A percentile compares a stretch with the other conserved stretches of the same genome.
These are phyloP conservation scores for Mustela nigripes DNA, from an alignment of 2,113 vertebrate species.

Conservation along the genomic window DNA sequence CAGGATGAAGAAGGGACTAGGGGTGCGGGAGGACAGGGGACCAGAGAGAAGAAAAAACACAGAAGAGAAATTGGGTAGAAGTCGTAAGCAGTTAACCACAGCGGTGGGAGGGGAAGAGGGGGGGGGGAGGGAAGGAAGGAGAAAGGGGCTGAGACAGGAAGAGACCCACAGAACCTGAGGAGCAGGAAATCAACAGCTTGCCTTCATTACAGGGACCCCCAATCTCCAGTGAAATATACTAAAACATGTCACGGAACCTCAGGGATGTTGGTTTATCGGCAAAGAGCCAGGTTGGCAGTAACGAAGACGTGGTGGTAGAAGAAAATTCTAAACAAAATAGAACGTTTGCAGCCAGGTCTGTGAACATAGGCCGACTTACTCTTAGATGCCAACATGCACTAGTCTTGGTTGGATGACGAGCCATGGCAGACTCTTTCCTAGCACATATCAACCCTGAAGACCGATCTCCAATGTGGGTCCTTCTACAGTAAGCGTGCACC, in stretches of 20 bases:
- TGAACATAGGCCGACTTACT: accelerated
- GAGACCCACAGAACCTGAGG: neutral
- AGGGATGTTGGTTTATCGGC: neutral
- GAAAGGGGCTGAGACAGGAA: neutral
- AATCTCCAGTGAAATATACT: neutral
- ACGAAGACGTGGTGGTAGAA: neutral
- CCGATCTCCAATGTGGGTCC: neutral
- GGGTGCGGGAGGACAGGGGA: neutral
- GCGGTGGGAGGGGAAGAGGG: accelerated
- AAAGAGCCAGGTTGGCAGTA: neutral
- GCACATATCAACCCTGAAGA: accelerated
- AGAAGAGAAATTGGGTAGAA: neutral
- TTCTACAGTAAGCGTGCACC: accelerated
- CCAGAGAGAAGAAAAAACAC: neutral
- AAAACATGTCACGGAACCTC: neutral
- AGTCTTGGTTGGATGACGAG: accelerated
- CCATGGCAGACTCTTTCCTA: neutral
- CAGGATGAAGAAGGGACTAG: neutral
- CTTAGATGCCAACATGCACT: accelerated
- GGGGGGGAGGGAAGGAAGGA: accelerated
- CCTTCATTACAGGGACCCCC: accelerated
- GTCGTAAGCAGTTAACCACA: neutral
- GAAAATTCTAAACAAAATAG: neutral
- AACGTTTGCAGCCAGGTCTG: too few species aligned
- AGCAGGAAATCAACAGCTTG: neutral